Evolutionary conservation across 2,797 vertebrate species (phyloP).

Genomic region (Hapalemur alaotrensis): DNA sequence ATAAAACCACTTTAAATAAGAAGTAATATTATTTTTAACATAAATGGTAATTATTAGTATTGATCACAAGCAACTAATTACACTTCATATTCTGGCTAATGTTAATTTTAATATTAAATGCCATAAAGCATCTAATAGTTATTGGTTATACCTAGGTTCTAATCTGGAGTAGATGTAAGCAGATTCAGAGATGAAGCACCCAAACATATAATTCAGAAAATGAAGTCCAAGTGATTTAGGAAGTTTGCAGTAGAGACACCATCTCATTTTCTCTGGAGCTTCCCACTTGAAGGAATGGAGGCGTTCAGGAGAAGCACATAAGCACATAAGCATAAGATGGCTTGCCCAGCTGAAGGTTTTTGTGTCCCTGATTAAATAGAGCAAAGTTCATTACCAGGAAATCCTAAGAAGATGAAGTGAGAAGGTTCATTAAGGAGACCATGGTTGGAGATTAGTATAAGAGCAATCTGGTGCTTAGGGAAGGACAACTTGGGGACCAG

Average conservation of each 20-base stretch:
- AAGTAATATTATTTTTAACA: background rate
- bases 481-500: background rate
- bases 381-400: background rate
- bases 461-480: background rate
- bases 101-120: background rate
- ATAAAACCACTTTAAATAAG: background rate
- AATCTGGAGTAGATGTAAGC: background rate
- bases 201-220: background rate
- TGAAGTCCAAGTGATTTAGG: background rate
- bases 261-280: background rate
- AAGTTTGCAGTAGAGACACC: background rate
- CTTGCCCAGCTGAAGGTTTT: background rate
- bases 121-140: background rate
- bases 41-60: background rate
- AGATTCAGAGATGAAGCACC: background rate
- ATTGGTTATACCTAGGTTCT: background rate
- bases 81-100: background rate
- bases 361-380: background rate
- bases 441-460: background rate
- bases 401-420: background rate
- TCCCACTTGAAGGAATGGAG: background rate
- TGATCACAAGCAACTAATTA: background rate
- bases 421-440: background rate
- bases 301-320: background rate
- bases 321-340: background rate